Evolutionary conservation across 2,888 invertebrate species (phyloP).

Genomic region (Petrophora chlorosata): DNA sequence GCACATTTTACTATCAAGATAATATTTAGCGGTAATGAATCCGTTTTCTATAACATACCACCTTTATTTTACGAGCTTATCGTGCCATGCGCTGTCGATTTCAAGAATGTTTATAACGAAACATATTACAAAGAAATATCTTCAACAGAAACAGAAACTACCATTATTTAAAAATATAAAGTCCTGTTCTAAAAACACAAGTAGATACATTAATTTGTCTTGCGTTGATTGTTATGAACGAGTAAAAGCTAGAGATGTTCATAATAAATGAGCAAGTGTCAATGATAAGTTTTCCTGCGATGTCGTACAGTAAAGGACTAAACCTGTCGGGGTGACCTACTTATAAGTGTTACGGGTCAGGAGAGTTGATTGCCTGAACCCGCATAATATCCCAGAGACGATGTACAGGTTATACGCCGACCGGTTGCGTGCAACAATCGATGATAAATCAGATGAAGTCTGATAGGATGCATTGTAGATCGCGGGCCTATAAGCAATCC

Average conservation of each 20-base stretch:
- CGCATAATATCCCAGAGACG: constrained; percentile 67
- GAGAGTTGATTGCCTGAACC: constrained; percentile 65
- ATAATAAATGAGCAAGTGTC: constrained; percentile 15
- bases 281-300: constrained; percentile 47
- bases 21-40: constrained; percentile 48
- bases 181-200: too few relatives aligned
- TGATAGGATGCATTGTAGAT: constrained; percentile 23
- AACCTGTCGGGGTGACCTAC: constrained; percentile 66
- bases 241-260: neutral
- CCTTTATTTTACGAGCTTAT: constrained; percentile 69
- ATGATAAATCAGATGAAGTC: constrained; percentile 62
- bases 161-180: too few relatives aligned
- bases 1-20: constrained; percentile 69
- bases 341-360: constrained; percentile 72
- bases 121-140: constrained; percentile 43
- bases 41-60: constrained; percentile 56
- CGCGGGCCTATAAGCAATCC: constrained; percentile 1
- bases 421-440: constrained; percentile 67
- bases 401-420: constrained; percentile 52
- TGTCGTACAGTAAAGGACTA: constrained; percentile 59
- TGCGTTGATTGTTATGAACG: neutral
- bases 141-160: too few relatives aligned
- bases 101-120: constrained; percentile 50
- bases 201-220: neutral
- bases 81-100: constrained; percentile 57